Evolutionary conservation across 2,888 invertebrate genomes (phyloP).

Genomic region (Steromphala cineraria): DNA sequence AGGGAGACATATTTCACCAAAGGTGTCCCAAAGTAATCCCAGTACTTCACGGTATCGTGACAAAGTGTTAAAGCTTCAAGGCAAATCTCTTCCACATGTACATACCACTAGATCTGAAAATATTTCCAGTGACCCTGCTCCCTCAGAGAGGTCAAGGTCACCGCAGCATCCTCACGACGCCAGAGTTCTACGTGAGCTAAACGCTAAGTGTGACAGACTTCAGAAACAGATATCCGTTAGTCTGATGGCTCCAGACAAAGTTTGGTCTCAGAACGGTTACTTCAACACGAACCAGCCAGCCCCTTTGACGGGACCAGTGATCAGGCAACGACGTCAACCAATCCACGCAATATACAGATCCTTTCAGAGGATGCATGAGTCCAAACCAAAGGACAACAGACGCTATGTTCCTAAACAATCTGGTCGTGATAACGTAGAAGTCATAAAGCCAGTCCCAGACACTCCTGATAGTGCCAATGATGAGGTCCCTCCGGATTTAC

Average conservation of each 20-base stretch:
- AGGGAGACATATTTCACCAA: no score
- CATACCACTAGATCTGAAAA: background rate
- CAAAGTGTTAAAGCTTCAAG: background rate
- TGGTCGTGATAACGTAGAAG: background rate
- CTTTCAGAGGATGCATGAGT: background rate
- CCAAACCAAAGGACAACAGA: background rate
- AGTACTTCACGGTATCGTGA: background rate
- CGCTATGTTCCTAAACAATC: background rate
- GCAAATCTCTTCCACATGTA: background rate
- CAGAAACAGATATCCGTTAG: slow-evolving; percentile 25
- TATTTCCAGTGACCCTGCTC: background rate
- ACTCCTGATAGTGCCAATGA: background rate
- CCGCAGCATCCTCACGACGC: slow-evolving; percentile 7
- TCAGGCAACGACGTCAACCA: background rate
- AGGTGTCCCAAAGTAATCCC: background rate
- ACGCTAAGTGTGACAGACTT: slow-evolving; percentile 28
- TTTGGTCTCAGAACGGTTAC: background rate
- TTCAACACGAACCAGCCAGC: background rate
- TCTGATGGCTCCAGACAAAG: slow-evolving; percentile 12
- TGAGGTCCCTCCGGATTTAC: background rate
- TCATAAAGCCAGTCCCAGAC: background rate
- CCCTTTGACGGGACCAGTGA: background rate
- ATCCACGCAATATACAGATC: slow-evolving; percentile 8
- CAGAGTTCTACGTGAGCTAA: slow-evolving; percentile 16
- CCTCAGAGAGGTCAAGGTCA: background rate